These are phyloP conservation scores for Puma concolor DNA, from an alignment of 2,113 vertebrate species.

Conservation along the genomic window DNA sequence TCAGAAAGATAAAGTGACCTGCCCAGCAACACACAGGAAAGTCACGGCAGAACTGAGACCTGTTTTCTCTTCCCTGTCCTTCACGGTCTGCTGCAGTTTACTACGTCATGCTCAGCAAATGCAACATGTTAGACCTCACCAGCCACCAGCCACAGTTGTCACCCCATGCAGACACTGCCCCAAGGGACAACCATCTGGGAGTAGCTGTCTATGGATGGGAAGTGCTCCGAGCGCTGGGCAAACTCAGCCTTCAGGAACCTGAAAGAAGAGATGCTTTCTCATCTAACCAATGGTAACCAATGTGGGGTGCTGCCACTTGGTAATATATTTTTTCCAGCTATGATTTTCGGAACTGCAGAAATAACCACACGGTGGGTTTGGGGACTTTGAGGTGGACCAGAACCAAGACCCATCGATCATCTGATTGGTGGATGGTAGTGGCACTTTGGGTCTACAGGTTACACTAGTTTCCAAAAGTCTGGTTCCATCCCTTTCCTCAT, in stretches of 20 bases:
- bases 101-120: rapidly evolving
- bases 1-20: background rate
- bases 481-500: rapidly evolving
- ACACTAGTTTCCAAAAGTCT: background rate
- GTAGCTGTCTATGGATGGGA: rapidly evolving
- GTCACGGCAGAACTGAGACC: background rate
- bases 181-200: background rate
- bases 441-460: background rate
- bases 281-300: background rate
- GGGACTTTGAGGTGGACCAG: background rate
- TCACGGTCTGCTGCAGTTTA: rapidly evolving
- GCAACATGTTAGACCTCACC: rapidly evolving
- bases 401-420: background rate
- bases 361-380: background rate
- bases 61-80: background rate
- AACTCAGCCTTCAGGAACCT: background rate
- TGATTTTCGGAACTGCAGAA: background rate
- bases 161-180: background rate
- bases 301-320: background rate
- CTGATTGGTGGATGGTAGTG: background rate
- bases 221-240: background rate
- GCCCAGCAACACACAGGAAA: background rate
- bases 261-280: background rate
- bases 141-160: background rate
- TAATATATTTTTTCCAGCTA: background rate